Evolutionary conservation across 2,888 invertebrate species (phyloP).

Genomic region (Dryococelus australis): DNA sequence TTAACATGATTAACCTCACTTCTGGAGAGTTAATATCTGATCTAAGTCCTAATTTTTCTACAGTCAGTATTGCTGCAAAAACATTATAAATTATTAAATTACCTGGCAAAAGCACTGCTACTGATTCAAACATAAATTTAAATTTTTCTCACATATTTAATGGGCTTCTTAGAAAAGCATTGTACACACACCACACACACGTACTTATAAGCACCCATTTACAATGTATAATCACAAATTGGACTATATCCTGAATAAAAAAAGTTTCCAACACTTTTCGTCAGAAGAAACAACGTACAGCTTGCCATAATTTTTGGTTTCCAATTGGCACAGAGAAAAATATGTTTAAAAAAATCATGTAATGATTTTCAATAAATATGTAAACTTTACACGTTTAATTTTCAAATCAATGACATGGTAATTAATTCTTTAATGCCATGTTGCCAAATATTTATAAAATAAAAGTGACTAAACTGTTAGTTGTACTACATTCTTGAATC

Average conservation of each 20-base stretch:
- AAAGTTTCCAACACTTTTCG: not conserved
- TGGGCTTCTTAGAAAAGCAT: not conserved
- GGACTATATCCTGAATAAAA: not conserved
- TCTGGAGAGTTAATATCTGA: not conserved
- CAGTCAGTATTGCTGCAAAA: constrained; percentile 13
- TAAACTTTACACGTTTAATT: not conserved
- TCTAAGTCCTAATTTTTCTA: constrained; percentile 1
- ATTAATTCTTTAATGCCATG: too few species aligned
- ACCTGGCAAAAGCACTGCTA: constrained; percentile 10
- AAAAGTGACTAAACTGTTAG: too few species aligned
- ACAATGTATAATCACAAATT: constrained; percentile 10
- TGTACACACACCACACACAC: constrained; percentile 16
- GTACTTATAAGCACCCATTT: not conserved
- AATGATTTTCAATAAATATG: not conserved
- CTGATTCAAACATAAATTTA: not conserved
- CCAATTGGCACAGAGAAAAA: not conserved
- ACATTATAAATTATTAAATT: not conserved
- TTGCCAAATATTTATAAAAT: too few species aligned
- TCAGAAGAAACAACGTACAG: not conserved
- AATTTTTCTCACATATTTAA: not conserved
- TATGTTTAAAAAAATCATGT: not conserved
- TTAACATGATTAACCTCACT: not conserved
- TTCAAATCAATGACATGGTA: not conserved
- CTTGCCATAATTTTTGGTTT: not conserved
- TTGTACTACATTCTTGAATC: too few species aligned